Evolutionary conservation across 2,888 invertebrate genomes (phyloP).

Genomic region (Muschampia plurimacula): DNA sequence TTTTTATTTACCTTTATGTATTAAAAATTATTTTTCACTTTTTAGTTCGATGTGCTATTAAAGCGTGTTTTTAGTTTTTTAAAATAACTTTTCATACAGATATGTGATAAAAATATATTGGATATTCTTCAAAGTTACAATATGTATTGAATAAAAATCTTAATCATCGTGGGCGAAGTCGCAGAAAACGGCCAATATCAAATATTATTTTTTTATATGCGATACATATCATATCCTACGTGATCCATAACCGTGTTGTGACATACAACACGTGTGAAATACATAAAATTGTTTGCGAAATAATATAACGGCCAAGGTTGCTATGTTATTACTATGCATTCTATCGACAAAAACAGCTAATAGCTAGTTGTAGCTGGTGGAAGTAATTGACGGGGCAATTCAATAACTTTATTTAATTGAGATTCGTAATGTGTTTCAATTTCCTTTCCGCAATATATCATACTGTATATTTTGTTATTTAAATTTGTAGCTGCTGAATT

Average conservation of each 20-base stretch:
- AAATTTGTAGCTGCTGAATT: neutral
- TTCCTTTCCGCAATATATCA: neutral
- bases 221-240: constrained; percentile 17
- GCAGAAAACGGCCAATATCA: too few species aligned
- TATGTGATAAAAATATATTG: too few species aligned
- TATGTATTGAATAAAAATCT: too few species aligned
- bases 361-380: neutral
- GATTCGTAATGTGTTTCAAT: constrained; percentile 4
- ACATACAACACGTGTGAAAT: constrained; percentile 43
- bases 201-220: constrained; percentile 23
- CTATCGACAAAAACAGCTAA: constrained; percentile 16
- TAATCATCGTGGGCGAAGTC: too few species aligned
- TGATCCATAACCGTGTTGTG: constrained; percentile 28
- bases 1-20: too few species aligned
- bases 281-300: constrained; percentile 41
- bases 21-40: too few species aligned
- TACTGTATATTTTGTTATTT: neutral
- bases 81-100: too few species aligned
- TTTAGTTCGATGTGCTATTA: too few species aligned
- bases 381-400: constrained; percentile 19
- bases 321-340: constrained; percentile 25
- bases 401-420: constrained; percentile 2
- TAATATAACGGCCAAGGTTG: constrained; percentile 49
- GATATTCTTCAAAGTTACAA: too few species aligned
- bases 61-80: too few species aligned